Evolutionary conservation across 2,797 vertebrate genomes (phyloP).

Genomic region (Rhyacichthys aspro): DNA sequence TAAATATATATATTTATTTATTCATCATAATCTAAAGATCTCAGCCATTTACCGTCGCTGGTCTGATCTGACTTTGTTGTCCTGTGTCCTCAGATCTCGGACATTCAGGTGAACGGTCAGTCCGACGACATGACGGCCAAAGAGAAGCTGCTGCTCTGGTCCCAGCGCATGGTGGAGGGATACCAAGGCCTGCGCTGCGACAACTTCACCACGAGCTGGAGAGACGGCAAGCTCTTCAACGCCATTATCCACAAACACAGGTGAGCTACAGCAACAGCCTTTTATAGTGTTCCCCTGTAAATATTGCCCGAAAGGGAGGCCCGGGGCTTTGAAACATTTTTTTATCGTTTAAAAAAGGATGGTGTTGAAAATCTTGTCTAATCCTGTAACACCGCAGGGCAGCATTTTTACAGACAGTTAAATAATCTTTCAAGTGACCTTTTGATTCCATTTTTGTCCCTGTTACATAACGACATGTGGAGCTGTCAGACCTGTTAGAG

Average conservation of each 20-base stretch:
- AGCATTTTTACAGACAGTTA: conserved; percentile 2
- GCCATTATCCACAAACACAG: conserved; percentile 94
- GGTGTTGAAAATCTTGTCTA: conserved; percentile 26
- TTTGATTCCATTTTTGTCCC: conserved; percentile 4
- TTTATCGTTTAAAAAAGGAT: not conserved
- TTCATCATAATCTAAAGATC: no score
- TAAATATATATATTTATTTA: no score
- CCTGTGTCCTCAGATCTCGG: conserved; percentile 86
- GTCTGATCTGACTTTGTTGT: not conserved
- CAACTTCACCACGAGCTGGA: conserved; percentile 95
- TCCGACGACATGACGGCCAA: conserved; percentile 98
- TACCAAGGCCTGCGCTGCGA: conserved; percentile 92
- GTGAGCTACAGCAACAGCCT: conserved; percentile 63
- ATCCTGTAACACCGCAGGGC: conserved; percentile 23
- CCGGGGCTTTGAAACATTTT: conserved; percentile 4
- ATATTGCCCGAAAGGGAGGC: not conserved
- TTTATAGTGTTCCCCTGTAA: no score
- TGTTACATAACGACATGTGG: conserved; percentile 1
- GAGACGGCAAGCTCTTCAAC: conserved; percentile 93
- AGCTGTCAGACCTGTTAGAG: not conserved
- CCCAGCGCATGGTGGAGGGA: conserved; percentile 94
- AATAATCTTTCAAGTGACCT: conserved; percentile 23
- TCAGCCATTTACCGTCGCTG: no score
- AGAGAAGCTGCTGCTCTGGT: conserved; percentile 97
- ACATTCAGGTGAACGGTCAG: conserved; percentile 97